A percentile compares a stretch with the other conserved stretches of the same genome.
Evolutionary conservation across 1,140 invertebrate species (phyloP).

Genomic region (Colletes latitarsis): DNA sequence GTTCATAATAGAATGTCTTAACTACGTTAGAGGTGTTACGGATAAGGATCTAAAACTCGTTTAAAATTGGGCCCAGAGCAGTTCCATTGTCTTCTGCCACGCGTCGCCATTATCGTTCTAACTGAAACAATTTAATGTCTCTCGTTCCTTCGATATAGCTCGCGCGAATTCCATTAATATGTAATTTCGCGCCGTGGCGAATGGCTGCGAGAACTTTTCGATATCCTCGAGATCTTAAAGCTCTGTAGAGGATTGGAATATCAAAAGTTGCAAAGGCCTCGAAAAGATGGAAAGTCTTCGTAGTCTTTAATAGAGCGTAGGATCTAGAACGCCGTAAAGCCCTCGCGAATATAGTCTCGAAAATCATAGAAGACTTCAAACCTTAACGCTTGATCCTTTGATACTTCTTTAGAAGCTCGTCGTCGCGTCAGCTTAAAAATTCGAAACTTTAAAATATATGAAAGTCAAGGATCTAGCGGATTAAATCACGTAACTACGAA

Average conservation of each 20-base stretch:
- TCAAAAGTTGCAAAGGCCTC: conserved; percentile 4
- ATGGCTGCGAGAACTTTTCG: not conserved
- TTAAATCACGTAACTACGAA: too few relatives aligned
- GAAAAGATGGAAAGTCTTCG: conserved; percentile 8
- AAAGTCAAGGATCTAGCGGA: too few relatives aligned
- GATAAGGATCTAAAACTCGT: not conserved
- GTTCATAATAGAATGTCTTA: not conserved
- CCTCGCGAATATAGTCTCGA: not conserved
- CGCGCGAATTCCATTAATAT: conserved; percentile 5
- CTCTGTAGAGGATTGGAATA: conserved; percentile 26
- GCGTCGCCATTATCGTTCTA: not conserved
- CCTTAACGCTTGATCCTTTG: not conserved
- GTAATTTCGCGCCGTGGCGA: conserved; percentile 2
- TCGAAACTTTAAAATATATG: not conserved
- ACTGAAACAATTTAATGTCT: not conserved
- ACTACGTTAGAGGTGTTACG: not conserved
- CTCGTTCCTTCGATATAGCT: not conserved
- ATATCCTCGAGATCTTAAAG: not conserved
- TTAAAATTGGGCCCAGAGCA: not conserved
- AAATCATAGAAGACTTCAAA: not conserved
- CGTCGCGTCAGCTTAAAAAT: not conserved
- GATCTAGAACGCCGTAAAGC: conserved; percentile 6
- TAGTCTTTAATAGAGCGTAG: conserved; percentile 26
- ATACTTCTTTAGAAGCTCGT: not conserved
- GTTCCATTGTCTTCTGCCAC: not conserved